Percentiles rank a stretch among this genome's conserved stretches.
Conservation (phyloP, 1,140 invertebrate species). For the Potamilus streckersoni region DNA sequence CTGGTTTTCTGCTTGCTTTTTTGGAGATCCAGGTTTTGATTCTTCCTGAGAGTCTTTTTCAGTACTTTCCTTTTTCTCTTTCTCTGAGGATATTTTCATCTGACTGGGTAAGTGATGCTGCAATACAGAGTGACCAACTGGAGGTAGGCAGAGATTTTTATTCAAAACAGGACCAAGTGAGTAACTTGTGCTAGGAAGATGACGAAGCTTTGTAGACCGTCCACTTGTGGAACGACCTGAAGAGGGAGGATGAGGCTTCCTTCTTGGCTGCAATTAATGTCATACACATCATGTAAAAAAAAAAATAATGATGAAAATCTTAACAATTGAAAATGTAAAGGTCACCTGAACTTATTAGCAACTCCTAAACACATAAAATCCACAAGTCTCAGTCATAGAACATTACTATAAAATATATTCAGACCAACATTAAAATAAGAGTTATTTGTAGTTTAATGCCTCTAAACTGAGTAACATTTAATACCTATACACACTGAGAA, state of each 20-base stretch:
- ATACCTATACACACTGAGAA: no score
- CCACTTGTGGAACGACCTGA: conserved; percentile 45
- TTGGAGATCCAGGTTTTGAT: no score
- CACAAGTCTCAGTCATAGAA: no score
- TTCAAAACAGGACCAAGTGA: conserved; percentile 47
- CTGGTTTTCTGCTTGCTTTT: conserved; percentile 2
- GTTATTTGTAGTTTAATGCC: no score
- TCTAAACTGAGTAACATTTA: no score
- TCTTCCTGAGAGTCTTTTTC: conserved; percentile 3
- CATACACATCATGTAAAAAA: no score
- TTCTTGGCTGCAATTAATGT: conserved; percentile 44
- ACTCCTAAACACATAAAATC: no score
- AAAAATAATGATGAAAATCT: background rate
- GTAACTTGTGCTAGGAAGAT: conserved; percentile 37
- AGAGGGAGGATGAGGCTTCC: conserved; percentile 58
- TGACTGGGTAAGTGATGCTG: background rate
- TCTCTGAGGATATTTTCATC: conserved; percentile 15
- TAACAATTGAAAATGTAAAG: no score
- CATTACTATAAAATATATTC: no score
- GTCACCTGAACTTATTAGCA: no score
- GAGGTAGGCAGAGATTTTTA: conserved; percentile 63
- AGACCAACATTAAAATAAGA: no score
- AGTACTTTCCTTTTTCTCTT: conserved; percentile 1
- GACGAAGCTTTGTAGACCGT: conserved; percentile 41
- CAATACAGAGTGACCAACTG: conserved; percentile 56